These are phyloP conservation scores for Malacoraja senta DNA, from an alignment of 2,797 vertebrate genomes.

Conservation along the genomic window DNA sequence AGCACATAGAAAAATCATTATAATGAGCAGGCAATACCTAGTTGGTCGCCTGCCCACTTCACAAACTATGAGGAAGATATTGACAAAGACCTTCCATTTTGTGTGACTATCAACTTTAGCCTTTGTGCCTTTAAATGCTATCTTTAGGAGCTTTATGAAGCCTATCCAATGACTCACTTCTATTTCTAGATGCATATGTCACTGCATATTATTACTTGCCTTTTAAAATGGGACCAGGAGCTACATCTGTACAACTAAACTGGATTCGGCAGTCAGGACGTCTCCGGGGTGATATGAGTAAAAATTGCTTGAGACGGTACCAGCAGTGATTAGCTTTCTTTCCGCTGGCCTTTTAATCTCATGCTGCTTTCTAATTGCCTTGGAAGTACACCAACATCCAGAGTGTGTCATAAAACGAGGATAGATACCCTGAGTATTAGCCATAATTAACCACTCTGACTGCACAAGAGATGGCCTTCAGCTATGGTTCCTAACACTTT, in stretches of 20 bases:
- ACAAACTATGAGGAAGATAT: too few relatives aligned
- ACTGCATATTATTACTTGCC: neutral
- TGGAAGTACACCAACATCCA: neutral
- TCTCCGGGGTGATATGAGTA: neutral
- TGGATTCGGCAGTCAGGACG: neutral
- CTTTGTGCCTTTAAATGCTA: neutral
- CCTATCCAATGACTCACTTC: neutral
- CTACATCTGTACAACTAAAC: neutral
- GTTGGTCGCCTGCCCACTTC: too few relatives aligned
- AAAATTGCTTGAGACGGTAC: neutral
- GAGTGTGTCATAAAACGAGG: neutral
- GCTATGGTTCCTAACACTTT: too few relatives aligned
- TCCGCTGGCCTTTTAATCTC: neutral
- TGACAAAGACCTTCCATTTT: too few relatives aligned
- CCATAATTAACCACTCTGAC: neutral
- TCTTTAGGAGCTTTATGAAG: neutral
- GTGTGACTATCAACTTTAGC: too few relatives aligned
- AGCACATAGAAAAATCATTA: too few relatives aligned
- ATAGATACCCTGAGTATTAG: neutral
- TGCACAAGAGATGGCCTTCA: neutral
- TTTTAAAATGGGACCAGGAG: neutral
- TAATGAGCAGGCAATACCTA: too few relatives aligned
- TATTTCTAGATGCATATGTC: neutral
- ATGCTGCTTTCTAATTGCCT: constrained; percentile 3
- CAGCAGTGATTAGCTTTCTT: neutral